Conservation (phyloP, 2,113 vertebrate genomes). For the Scalopus aquaticus region DNA sequence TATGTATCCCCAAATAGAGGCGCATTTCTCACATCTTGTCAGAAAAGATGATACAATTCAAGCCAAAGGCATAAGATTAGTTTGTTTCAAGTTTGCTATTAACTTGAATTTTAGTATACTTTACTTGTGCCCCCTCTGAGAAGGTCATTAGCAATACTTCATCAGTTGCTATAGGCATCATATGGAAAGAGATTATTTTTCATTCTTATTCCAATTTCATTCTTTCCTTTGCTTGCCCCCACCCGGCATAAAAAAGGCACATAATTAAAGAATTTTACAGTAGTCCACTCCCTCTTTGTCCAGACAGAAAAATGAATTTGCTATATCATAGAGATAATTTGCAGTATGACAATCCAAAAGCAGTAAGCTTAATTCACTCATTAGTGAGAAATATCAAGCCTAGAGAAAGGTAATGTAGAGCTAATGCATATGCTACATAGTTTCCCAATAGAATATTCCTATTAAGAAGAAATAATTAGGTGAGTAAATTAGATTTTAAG, state of each 20-base stretch:
- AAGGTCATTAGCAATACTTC: slow-evolving; percentile 56
- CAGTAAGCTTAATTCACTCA: slow-evolving; percentile 45
- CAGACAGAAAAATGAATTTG: slow-evolving; percentile 19
- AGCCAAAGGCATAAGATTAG: neutral
- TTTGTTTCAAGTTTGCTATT: neutral
- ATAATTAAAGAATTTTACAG: slow-evolving; percentile 41
- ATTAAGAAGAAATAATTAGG: slow-evolving; percentile 69
- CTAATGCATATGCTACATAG: slow-evolving; percentile 55
- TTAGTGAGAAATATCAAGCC: slow-evolving; percentile 38
- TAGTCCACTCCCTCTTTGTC: neutral
- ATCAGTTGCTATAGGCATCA: slow-evolving; percentile 51
- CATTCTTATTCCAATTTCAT: slow-evolving; percentile 23
- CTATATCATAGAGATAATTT: slow-evolving; percentile 12
- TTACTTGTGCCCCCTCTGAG: slow-evolving; percentile 21
- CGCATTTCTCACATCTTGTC: slow-evolving; percentile 44
- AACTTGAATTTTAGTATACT: slow-evolving; percentile 45
- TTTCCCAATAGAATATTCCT: slow-evolving; percentile 39
- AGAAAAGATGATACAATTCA: slow-evolving; percentile 37
- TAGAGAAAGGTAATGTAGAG: slow-evolving; percentile 51
- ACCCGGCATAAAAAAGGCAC: neutral
- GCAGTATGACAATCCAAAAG: slow-evolving; percentile 21
- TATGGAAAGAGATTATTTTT: slow-evolving; percentile 44
- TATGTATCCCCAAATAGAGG: slow-evolving; percentile 1
- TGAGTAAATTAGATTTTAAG: slow-evolving; percentile 76
- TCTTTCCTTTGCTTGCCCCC: slow-evolving; percentile 38